These are phyloP conservation scores for Orthonyx spaldingii DNA, from an alignment of 2,113 vertebrate genomes.

Conservation along the genomic window DNA sequence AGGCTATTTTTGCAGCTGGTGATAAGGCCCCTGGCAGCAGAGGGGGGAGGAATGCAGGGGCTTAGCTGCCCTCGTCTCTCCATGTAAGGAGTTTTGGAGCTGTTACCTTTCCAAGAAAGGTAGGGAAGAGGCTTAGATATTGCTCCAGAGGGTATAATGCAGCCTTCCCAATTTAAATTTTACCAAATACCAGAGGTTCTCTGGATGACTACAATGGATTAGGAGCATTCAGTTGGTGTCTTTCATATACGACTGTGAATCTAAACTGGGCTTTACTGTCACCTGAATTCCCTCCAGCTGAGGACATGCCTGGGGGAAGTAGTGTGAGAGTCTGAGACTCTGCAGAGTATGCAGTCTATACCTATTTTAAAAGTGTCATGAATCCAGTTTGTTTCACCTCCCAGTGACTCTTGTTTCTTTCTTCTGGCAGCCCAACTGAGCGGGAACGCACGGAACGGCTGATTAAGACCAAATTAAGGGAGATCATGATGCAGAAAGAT, in stretches of 20 bases:
- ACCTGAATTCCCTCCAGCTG: conserved; percentile 19
- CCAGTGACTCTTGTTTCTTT: conserved; percentile 12
- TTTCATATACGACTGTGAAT: not conserved
- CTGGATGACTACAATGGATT: conserved; percentile 34
- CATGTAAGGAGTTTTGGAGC: conserved; percentile 73
- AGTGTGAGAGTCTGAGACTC: not conserved
- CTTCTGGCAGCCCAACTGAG: conserved; percentile 86
- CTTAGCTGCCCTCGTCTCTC: conserved; percentile 63
- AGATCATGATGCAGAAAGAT: conserved; percentile 99
- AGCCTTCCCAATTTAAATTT: conserved; percentile 51
- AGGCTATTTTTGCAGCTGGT: conserved; percentile 77
- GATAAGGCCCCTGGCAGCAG: conserved; percentile 75
- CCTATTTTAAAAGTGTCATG: not conserved
- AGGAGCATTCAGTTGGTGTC: not conserved
- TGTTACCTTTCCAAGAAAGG: conserved; percentile 73
- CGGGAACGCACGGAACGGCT: conserved; percentile 91
- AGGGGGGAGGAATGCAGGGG: conserved; percentile 64
- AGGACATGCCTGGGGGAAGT: not conserved
- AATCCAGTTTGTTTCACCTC: not conserved
- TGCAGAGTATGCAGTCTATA: not conserved
- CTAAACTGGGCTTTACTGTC: conserved; percentile 14
- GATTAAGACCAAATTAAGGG: conserved; percentile 89
- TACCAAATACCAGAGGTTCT: conserved; percentile 53
- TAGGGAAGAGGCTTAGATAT: conserved; percentile 37
- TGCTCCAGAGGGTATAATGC: conserved; percentile 41